phyloP scores from a whole-genome alignment of 2,888 invertebrate species.

The Coenonympha arcania region DNA sequence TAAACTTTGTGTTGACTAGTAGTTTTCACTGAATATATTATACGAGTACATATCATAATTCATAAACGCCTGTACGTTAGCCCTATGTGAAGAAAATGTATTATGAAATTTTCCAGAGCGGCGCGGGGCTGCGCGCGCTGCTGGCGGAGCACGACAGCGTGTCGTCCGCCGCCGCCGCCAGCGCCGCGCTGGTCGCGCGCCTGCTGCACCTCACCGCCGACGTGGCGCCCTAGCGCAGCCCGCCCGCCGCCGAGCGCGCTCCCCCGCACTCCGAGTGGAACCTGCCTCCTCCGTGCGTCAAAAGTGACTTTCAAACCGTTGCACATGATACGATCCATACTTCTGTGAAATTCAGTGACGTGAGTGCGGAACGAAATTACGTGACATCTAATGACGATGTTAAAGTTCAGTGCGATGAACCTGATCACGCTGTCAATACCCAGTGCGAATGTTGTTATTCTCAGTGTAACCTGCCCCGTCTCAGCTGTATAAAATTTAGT shows the following conservation, averaged over 20 bases:
- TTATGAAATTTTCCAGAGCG: neutral
- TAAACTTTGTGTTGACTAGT: no score
- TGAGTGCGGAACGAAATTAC: neutral
- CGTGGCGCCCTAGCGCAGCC: constrained; percentile 33
- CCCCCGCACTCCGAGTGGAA: neutral
- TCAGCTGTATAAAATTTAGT: neutral
- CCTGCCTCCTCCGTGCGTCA: neutral
- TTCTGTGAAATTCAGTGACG: neutral
- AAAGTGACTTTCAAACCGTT: no score
- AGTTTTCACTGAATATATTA: no score
- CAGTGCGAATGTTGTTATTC: neutral
- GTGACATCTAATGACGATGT: neutral
- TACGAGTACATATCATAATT: no score
- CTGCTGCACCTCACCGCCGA: constrained; percentile 26
- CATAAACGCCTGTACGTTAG: no score
- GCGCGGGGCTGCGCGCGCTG: constrained; percentile 40
- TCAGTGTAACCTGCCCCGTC: neutral
- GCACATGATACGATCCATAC: neutral
- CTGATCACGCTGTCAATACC: neutral
- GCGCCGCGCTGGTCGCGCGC: constrained; percentile 41
- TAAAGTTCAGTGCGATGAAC: neutral
- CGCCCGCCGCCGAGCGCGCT: neutral
- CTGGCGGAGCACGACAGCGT: constrained; percentile 50
- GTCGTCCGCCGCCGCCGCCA: constrained; percentile 35
- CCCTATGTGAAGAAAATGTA: no score